Evolutionary conservation across 2,888 invertebrate genomes (phyloP).

Genomic region (Meloe dianella): DNA sequence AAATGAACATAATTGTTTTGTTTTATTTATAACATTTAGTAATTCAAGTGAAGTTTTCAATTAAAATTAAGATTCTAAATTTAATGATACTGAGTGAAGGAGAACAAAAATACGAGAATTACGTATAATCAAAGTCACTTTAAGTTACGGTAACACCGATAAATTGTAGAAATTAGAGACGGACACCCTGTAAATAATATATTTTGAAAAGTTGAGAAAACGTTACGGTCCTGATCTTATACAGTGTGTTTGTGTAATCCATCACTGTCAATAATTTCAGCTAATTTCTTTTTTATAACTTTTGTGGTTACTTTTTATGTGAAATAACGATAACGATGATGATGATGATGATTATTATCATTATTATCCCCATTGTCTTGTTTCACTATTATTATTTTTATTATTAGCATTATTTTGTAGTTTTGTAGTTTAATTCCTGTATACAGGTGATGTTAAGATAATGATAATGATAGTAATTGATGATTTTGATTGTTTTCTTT

Average conservation of each 20-base stretch:
- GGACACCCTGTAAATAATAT: no score
- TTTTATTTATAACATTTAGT: background rate
- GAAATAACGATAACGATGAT: background rate
- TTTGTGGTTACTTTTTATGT: background rate
- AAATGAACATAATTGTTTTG: background rate
- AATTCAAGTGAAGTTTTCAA: no score
- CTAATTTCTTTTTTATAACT: background rate
- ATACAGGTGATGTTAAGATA: no score
- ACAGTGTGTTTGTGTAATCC: background rate
- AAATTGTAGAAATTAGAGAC: no score
- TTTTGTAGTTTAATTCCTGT: background rate
- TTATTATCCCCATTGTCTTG: background rate
- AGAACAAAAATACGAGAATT: no score
- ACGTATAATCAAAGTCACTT: no score
- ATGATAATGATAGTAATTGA: no score
- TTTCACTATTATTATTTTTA: background rate
- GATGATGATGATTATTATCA: background rate
- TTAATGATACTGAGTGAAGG: no score
- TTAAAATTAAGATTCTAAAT: no score
- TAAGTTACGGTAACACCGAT: no score
- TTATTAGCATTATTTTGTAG: background rate
- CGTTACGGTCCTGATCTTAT: background rate
- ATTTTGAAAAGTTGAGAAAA: no score
- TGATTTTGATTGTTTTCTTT: no score
- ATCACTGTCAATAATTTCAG: background rate